Percentiles rank a stretch among this genome's conserved stretches.
phyloP scores from a whole-genome alignment of 2,888 invertebrate genomes.

The Cryptops parisi region DNA sequence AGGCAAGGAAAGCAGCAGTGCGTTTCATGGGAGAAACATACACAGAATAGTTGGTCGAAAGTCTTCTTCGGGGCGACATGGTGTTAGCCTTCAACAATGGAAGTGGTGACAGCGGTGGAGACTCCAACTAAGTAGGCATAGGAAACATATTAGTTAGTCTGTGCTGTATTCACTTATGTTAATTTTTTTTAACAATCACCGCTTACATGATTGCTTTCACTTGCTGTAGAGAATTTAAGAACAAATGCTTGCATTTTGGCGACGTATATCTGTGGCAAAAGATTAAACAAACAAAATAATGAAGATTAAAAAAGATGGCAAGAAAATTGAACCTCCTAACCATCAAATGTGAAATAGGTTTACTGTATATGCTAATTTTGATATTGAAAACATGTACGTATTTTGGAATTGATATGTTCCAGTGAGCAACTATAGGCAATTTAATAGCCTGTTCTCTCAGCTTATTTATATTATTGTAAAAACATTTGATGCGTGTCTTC shows the following conservation, averaged over 20 bases:
- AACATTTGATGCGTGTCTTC: no score
- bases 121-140: conserved; percentile 25
- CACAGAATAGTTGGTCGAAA: conserved; percentile 43
- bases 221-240: conserved; percentile 43
- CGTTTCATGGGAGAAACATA: conserved; percentile 41
- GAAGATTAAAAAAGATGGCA: not conserved
- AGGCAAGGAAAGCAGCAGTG: conserved; percentile 22
- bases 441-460: no score
- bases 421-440: no score
- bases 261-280: conserved; percentile 48
- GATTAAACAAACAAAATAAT: not conserved
- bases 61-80: conserved; percentile 44
- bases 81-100: conserved; percentile 46
- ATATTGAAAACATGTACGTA: no score
- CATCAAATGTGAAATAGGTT: not conserved
- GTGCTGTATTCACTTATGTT: no score
- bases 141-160: conserved; percentile 1
- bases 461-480: no score
- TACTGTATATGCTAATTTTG: no score
- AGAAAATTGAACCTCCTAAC: not conserved
- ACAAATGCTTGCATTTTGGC: conserved; percentile 67
- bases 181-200: not conserved
- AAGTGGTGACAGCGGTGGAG: conserved; percentile 52
- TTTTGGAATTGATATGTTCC: no score
- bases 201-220: conserved; percentile 26